Evolutionary conservation across 2,113 vertebrate genomes (phyloP).

Genomic region (Leucosticte australis): DNA sequence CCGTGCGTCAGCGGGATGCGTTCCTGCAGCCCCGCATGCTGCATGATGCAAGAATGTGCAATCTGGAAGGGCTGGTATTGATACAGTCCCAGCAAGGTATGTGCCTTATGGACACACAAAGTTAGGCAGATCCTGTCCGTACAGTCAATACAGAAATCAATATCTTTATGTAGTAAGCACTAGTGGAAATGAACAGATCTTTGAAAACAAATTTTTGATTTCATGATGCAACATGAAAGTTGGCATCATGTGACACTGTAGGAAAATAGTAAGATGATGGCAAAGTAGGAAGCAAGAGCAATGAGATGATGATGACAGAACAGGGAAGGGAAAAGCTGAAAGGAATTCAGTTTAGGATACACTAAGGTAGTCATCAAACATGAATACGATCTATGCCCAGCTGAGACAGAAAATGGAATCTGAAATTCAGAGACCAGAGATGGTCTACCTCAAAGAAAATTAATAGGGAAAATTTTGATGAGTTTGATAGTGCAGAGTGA

Average conservation of each 20-base stretch:
- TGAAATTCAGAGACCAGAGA: background rate
- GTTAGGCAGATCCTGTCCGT: background rate
- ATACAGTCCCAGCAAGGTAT: background rate
- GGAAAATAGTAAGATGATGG: background rate
- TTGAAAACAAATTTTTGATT: background rate
- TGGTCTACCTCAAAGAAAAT: background rate
- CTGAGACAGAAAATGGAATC: background rate
- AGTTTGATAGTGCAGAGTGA: background rate
- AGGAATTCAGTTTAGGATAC: background rate
- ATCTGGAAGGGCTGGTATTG: background rate
- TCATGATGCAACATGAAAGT: background rate
- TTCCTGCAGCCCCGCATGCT: background rate
- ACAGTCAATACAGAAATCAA: background rate
- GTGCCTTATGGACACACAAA: background rate
- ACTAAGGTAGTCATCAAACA: background rate
- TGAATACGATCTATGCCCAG: background rate
- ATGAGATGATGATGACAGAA: background rate
- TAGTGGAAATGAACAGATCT: background rate
- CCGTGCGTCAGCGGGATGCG: background rate
- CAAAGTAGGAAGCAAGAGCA: background rate
- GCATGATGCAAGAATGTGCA: background rate
- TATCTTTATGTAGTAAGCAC: background rate
- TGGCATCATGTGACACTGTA: background rate
- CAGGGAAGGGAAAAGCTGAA: background rate
- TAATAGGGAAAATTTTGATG: background rate